Evolutionary conservation across 2,888 invertebrate genomes (phyloP), one percentile per base, ranked within the genome.

Genomic region (Pristionchus japonicus): DNA sequence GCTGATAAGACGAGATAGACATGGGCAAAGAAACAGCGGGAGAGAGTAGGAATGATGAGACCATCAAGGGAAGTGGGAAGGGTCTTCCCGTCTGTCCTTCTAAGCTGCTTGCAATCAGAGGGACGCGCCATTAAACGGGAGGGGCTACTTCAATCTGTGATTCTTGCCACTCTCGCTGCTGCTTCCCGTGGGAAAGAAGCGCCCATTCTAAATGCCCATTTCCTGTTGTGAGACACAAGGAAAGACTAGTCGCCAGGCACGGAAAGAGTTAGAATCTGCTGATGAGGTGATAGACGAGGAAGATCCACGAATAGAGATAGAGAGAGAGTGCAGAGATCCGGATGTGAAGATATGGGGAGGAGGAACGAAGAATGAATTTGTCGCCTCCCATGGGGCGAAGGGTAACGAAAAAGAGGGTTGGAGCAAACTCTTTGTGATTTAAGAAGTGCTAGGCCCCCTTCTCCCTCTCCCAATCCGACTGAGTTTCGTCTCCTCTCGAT

Each of bases 141-240:
- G 47, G 11, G 49, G 82, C 82, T 83, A 83, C 82, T 43, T 52
- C 52, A 83, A 83, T 83, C 82, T 83, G 82, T 83, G 52, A 52
- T 52, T 83, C 82, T 52, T 83, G 34, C 82, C 52, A 34, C 82
- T 34, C 49, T 34, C n/a, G n/a, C 31, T 15, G 52, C 20, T 83
- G 20, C 52, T 49, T 52, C 82, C 80, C 52, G 82, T 83, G 49
- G 82, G 52, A 83, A 52, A 80, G 85, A n/a, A 15, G 82, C 49
- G 31, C 31, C 80, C 80, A 43, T 83, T 83, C 82, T 83, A 83
- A 52, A 83, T 83, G 82, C 82, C 52, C 82, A 83, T 83, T 83
- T 83, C 82, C 82, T 83, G 82, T 83, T 83, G 82, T 83, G 52
- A 34, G 37, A 70, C 34, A 37, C 34, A 67, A 67, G 64, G 34